Conservation (phyloP, 1,140 invertebrate species). For the Neocloeon triangulifer region DNA sequence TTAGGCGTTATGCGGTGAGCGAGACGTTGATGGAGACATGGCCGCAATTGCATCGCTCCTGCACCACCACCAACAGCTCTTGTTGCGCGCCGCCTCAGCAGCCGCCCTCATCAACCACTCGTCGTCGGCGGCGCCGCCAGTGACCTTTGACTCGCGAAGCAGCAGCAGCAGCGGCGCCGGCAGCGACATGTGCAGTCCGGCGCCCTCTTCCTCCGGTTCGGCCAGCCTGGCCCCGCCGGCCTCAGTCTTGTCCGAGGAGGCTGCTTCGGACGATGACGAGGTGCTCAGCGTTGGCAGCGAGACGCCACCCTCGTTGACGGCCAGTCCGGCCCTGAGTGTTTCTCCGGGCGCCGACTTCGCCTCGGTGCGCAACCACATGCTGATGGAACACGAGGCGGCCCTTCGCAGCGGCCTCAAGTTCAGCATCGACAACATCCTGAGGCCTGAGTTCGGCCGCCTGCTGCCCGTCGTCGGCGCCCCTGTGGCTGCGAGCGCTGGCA, state of each 20-base stretch:
- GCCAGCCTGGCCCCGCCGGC: background rate
- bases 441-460: slow-evolving; percentile 59
- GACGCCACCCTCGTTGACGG: slow-evolving; percentile 20
- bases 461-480: slow-evolving; percentile 4
- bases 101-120: too few relatives aligned
- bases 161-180: background rate
- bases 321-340: slow-evolving; percentile 16
- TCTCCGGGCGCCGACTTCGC: slow-evolving; percentile 17
- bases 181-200: background rate
- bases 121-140: too few relatives aligned
- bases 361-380: slow-evolving; percentile 16
- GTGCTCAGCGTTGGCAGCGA: slow-evolving; percentile 31
- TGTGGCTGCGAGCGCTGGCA: slow-evolving; percentile 9
- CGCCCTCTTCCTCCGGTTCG: background rate
- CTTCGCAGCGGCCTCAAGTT: slow-evolving; percentile 43
- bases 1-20: too few relatives aligned
- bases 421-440: slow-evolving; percentile 80
- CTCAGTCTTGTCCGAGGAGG: background rate
- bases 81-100: too few relatives aligned
- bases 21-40: too few relatives aligned
- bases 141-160: too few relatives aligned
- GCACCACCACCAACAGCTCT: too few relatives aligned
- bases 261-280: slow-evolving; percentile 17
- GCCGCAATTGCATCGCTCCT: too few relatives aligned
- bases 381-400: slow-evolving; percentile 16